Conservation (phyloP, 2,888 invertebrate species). For the Athalia cordata region DNA sequence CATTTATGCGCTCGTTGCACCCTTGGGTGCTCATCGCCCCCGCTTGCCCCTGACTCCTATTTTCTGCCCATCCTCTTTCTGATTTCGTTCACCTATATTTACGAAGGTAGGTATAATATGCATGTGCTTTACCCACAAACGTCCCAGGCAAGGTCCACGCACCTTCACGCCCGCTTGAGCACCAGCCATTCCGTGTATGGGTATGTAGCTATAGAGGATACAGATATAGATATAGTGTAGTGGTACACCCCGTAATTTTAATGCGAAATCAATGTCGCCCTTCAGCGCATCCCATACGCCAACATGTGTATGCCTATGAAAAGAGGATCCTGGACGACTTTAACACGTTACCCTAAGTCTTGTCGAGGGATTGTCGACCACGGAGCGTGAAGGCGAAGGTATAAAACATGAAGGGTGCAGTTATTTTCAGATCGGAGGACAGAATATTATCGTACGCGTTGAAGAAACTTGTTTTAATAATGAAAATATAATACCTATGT, state of each 20-base stretch:
- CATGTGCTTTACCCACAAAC: not conserved
- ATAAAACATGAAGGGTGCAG: conserved; percentile 15
- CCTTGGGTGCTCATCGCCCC: conserved; percentile 26
- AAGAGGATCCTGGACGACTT: not conserved
- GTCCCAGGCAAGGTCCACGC: not conserved
- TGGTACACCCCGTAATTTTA: conserved; percentile 49
- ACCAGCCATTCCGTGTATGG: conserved; percentile 17
- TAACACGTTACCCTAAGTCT: not conserved
- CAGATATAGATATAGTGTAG: too few relatives aligned
- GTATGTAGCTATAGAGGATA: not conserved
- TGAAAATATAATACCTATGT: not conserved
- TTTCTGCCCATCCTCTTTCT: conserved; percentile 35
- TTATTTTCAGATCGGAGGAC: conserved; percentile 24
- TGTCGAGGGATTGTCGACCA: not conserved
- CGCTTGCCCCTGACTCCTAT: conserved; percentile 7
- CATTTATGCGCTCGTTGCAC: conserved; percentile 8
- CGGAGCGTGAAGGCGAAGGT: conserved; percentile 7
- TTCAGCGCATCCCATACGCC: conserved; percentile 45
- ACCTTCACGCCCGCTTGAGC: not conserved
- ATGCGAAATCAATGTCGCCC: conserved; percentile 56
- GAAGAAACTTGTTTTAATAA: not conserved
- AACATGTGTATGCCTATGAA: conserved; percentile 23
- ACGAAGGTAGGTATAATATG: not conserved
- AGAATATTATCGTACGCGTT: not conserved
- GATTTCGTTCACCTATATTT: not conserved